phyloP scores from a whole-genome alignment of 2,888 invertebrate genomes.

The Vannuccia rotundouncinata region DNA sequence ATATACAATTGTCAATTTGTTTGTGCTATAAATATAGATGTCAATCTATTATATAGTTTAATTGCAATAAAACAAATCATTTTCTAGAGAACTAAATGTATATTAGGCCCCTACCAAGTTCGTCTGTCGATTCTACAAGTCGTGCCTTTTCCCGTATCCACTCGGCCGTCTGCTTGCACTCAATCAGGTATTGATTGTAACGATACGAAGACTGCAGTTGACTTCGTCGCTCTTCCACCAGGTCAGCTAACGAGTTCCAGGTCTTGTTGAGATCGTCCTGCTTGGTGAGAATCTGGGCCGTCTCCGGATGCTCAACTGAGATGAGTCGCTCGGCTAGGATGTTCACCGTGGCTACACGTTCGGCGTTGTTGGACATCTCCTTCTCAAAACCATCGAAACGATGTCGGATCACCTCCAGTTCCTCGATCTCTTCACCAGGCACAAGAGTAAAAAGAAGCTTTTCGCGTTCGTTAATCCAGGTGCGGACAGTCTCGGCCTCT shows the following conservation, averaged over 20 bases:
- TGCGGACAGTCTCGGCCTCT: slow-evolving; percentile 91
- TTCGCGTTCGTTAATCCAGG: slow-evolving; percentile 92
- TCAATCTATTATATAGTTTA: too few species aligned
- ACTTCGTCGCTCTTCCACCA: slow-evolving; percentile 86
- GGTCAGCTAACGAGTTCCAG: slow-evolving; percentile 67
- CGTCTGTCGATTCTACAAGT: slow-evolving; percentile 86
- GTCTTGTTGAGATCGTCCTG: slow-evolving; percentile 65
- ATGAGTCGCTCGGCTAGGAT: slow-evolving; percentile 29
- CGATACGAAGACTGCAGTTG: slow-evolving; percentile 88
- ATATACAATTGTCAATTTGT: too few species aligned
- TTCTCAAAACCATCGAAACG: slow-evolving; percentile 98
- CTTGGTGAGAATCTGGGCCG: slow-evolving; percentile 76
- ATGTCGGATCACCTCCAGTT: slow-evolving; percentile 98
- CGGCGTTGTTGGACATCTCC: slow-evolving; percentile 64
- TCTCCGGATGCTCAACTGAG: slow-evolving; percentile 83
- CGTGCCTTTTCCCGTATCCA: slow-evolving; percentile 98
- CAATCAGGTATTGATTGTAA: slow-evolving; percentile 94
- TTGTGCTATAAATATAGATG: too few species aligned
- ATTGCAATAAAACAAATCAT: too few species aligned
- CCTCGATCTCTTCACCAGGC: slow-evolving; percentile 87
- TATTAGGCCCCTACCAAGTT: slow-evolving; percentile 61
- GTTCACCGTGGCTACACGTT: slow-evolving; percentile 46
- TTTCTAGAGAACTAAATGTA: too few species aligned
- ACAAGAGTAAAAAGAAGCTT: slow-evolving; percentile 96
- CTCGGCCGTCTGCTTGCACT: slow-evolving; percentile 84